These are phyloP conservation scores for Pharmacophagus antenor DNA, from an alignment of 2,888 invertebrate genomes.

Conservation along the genomic window DNA sequence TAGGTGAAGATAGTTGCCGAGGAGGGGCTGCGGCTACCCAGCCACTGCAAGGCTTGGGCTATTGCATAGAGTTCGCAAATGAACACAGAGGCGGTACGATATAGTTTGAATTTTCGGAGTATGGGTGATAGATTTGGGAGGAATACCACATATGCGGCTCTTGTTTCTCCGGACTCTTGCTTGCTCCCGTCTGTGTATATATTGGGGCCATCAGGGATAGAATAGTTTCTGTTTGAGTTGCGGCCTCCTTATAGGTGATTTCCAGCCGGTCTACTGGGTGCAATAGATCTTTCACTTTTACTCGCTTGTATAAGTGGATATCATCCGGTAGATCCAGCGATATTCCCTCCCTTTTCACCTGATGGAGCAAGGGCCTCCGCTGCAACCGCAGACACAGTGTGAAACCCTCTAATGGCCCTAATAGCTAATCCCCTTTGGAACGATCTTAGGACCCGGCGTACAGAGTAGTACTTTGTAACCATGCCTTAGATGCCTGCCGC, in stretches of 20 bases:
- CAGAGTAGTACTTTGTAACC: neutral
- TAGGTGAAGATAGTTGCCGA: no score
- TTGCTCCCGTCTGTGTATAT: constrained; percentile 27
- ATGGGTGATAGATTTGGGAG: no score
- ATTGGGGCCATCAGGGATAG: no score
- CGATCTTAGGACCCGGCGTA: neutral
- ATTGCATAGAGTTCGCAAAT: no score
- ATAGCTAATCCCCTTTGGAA: constrained; percentile 17
- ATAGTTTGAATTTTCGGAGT: no score
- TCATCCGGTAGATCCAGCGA: neutral
- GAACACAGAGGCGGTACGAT: no score
- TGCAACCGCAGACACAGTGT: constrained; percentile 1
- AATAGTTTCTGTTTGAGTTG: no score
- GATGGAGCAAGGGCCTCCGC: neutral
- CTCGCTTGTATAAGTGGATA: no score
- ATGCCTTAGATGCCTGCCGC: neutral
- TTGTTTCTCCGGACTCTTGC: neutral
- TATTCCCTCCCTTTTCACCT: neutral
- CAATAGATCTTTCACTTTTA: no score
- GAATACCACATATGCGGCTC: neutral
- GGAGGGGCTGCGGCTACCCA: no score
- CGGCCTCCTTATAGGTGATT: neutral
- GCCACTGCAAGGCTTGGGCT: no score
- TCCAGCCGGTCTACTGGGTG: neutral
- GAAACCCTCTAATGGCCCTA: constrained; percentile 1